Evolutionary conservation across 2,113 vertebrate species (phyloP), one percentile per base, ranked within the genome.

Genomic region (Pelvicachromis taeniatus): DNA sequence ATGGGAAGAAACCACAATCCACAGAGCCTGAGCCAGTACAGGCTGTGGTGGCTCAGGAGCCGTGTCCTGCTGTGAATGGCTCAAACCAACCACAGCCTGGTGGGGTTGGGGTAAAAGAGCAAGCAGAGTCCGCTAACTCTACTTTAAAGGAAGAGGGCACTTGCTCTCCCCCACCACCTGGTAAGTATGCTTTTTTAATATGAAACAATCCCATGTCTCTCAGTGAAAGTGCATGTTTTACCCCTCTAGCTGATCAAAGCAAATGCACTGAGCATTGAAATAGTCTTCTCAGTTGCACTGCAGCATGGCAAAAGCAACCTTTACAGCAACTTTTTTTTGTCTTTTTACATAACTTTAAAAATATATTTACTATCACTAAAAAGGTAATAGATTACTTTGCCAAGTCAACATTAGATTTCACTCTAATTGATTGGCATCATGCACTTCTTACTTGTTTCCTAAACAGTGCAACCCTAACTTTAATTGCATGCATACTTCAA

Each of bases 171-270:
- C 87, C 91, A 88, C 73, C 80, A 31, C 31, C 63, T 81, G 96
- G 96, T 96, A 93, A 96, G 96, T 96, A 94, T 80, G 35, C 38
- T 29, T 70, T 55, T 61, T 84, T 23, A 83, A 75, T 50, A 38
- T 81, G 17, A 88, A 61, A 88, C 81, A 87, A 42, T 89, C 90
- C 88, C 85, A 89, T 88, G 83, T 92, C 89, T 86, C 83, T 84
- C 31, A 84, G 83, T 89, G 53, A 63, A 83, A 59, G 7, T 86
- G 88, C 88, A 94, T 85, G 89, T 65, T 48, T 59, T 40, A 82
- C 78, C 86, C 63, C 78, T 80, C 42, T 3, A 53, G 70, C 70
- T 84, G 65, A 38, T 81, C 31, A 61, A 82, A 59, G 70, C 54
- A 77, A 85, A 84, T 40, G 19, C 81, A 84, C 53, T 23, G 78